Conservation (phyloP, 2,888 invertebrate species). For the Drosophila maculinotata region DNA sequence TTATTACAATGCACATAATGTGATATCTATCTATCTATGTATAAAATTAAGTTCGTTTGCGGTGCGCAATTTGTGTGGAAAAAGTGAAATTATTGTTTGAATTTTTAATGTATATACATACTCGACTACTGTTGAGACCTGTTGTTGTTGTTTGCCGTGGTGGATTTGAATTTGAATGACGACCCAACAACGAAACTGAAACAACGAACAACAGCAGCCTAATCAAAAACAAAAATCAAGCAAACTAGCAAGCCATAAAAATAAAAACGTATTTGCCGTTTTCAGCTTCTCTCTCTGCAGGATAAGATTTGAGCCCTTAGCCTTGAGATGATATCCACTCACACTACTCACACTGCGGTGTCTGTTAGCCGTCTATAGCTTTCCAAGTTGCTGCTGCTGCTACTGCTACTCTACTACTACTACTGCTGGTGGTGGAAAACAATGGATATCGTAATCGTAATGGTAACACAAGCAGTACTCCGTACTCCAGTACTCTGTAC, state of each 20-base stretch:
- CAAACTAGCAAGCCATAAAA: conserved; percentile 47
- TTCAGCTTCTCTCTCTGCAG: conserved; percentile 84
- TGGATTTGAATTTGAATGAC: conserved; percentile 43
- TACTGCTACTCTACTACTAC: conserved; percentile 59
- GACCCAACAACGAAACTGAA: conserved; percentile 64
- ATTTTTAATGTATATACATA: conserved; percentile 45
- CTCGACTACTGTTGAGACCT: conserved; percentile 69
- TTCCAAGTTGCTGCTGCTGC: conserved; percentile 61
- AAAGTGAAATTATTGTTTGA: conserved; percentile 70
- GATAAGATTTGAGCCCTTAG: conserved; percentile 78
- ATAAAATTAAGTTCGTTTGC: conserved; percentile 49
- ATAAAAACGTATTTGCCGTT: conserved; percentile 84
- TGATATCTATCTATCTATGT: conserved; percentile 18
- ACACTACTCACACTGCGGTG: conserved; percentile 59
- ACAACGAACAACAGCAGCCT: conserved; percentile 56
- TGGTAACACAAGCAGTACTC: conserved; percentile 70
- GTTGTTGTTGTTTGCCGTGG: conserved; percentile 65
- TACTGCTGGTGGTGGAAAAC: conserved; percentile 66
- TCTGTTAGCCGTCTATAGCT: conserved; percentile 68
- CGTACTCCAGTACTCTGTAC: conserved; percentile 37
- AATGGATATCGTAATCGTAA: conserved; percentile 62
- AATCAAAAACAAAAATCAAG: conserved; percentile 48
- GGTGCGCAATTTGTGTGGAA: conserved; percentile 84
- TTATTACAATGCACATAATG: conserved; percentile 46
- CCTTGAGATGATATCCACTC: conserved; percentile 66